Base-by-base conservation (phyloP, 1,140 invertebrate species). In the Copidosoma floridanum region DNA sequence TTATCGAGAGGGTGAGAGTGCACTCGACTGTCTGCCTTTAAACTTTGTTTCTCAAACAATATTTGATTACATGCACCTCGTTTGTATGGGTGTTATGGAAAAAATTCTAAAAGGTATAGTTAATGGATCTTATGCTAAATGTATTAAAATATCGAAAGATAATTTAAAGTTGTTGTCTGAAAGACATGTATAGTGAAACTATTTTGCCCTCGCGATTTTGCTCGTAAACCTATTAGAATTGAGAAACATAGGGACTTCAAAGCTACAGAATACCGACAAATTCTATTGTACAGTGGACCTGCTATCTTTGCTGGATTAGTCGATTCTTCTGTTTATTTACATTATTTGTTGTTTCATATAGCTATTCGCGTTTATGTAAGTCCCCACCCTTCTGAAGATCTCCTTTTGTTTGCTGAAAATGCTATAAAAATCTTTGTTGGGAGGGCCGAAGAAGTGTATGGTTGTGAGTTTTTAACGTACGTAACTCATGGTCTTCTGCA, bases 401-500 rank as follows among this genome's bases (percentile, higher is more conserved):
- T 57, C 29, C n/a, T 65, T 20, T 8, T 24, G 10, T 59, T 66
- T 57, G 58, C 61, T 14, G 24, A 64, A 41, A 6, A 38, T 10
- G 23, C 37, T 5, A 29, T 69, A n/a, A n/a, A 44, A 32, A 53
- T 63, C 32, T 69, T 67, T 43, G 61, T 67, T 14, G 3, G 12
- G 11, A 43, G 21, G 38, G 51, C 55, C 51, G 54, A 44, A 21
- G 1, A 53, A 16, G 11, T 66, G 2, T 68, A 66, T 40, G 62
- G 62, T 7, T 21, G 27, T 7, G 32, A 51, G 27, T 68, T 68
- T 59, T n/a, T 58, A n/a, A 57, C 53, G 0, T 68, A 68, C 24
- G 66, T 66, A 38, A 20, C 61, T 11, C 66, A 70, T 64, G 50
- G 52, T 12, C 38, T 70, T n/a, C 26, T 61, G n/a, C 66, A 68